Conservation (phyloP, 2,888 invertebrate genomes). For the Acanthococcus lagerstroemiae region DNA sequence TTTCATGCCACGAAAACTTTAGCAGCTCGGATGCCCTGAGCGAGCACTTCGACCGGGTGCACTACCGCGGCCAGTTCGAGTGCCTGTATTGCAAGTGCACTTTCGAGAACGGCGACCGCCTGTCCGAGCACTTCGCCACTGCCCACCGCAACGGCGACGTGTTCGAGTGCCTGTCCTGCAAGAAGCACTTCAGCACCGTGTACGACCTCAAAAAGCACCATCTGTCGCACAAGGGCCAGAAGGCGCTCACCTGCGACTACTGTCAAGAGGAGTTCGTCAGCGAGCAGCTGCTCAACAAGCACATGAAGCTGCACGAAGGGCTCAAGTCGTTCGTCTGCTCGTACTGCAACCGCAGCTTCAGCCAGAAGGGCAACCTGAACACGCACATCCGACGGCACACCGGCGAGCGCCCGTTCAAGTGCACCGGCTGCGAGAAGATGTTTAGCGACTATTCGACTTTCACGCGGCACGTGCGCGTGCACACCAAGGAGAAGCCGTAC, state of each 20-base stretch:
- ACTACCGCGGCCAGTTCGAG: slow-evolving; percentile 8
- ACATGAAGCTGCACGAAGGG: slow-evolving; percentile 25
- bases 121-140: slow-evolving; percentile 6
- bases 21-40: slow-evolving; percentile 4
- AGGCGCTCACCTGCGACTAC: slow-evolving; percentile 19
- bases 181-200: background rate
- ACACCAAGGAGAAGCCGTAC: slow-evolving; percentile 27
- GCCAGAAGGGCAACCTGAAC: slow-evolving; percentile 28
- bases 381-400: slow-evolving; percentile 29
- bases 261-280: slow-evolving; percentile 19
- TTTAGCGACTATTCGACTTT: slow-evolving; percentile 30
- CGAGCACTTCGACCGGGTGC: slow-evolving; percentile 6
- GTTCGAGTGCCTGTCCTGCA: slow-evolving; percentile 6
- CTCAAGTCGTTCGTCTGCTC: slow-evolving; percentile 23
- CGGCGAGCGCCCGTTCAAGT: slow-evolving; percentile 29
- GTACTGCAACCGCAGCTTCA: slow-evolving; percentile 23
- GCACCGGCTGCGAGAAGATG: slow-evolving; percentile 21
- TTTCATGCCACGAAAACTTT: slow-evolving; percentile 16
- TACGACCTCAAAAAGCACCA: slow-evolving; percentile 7
- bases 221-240: slow-evolving; percentile 34
- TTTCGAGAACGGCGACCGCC: slow-evolving; percentile 1
- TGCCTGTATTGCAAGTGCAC: slow-evolving; percentile 18
- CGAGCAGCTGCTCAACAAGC: background rate
- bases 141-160: background rate
- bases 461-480: slow-evolving; percentile 30